A percentile compares a stretch with the other conserved stretches of the same genome.
Conservation (phyloP, 2,113 vertebrate genomes). For the Tapirus terrestris region DNA sequence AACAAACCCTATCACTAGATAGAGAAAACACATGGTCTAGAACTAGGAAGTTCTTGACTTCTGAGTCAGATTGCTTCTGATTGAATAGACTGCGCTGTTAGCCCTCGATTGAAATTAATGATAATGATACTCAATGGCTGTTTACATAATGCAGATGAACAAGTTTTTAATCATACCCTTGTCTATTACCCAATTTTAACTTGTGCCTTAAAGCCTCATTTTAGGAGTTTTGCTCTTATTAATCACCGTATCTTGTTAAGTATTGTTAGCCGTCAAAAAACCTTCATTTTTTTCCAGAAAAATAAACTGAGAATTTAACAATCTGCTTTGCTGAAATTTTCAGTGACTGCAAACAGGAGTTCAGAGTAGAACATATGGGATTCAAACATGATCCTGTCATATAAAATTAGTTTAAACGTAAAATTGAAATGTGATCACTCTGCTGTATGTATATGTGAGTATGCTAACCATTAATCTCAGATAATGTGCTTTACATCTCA, state of each 20-base stretch:
- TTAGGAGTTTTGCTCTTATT: conserved; percentile 47
- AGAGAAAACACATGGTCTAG: background rate
- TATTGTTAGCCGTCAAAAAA: background rate
- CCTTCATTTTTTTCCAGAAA: background rate
- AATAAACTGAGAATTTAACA: conserved; percentile 47
- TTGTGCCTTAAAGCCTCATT: conserved; percentile 25
- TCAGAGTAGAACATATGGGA: conserved; percentile 12
- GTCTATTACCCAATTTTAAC: conserved; percentile 53
- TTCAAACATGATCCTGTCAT: conserved; percentile 13
- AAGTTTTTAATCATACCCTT: conserved; percentile 57
- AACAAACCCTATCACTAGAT: background rate
- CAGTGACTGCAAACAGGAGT: background rate
- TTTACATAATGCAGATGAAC: conserved; percentile 68
- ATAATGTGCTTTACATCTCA: background rate
- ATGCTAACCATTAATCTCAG: background rate
- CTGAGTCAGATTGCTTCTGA: conserved; percentile 9
- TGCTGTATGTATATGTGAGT: background rate
- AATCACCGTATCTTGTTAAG: conserved; percentile 50
- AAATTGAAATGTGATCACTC: background rate
- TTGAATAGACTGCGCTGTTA: background rate
- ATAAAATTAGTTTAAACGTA: conserved; percentile 46
- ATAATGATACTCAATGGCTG: conserved; percentile 56
- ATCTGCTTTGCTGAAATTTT: conserved; percentile 40
- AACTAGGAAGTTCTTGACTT: conserved; percentile 1
- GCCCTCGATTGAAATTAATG: conserved; percentile 39